Conservation (phyloP, 2,113 vertebrate genomes). For the Cavia aperea region DNA sequence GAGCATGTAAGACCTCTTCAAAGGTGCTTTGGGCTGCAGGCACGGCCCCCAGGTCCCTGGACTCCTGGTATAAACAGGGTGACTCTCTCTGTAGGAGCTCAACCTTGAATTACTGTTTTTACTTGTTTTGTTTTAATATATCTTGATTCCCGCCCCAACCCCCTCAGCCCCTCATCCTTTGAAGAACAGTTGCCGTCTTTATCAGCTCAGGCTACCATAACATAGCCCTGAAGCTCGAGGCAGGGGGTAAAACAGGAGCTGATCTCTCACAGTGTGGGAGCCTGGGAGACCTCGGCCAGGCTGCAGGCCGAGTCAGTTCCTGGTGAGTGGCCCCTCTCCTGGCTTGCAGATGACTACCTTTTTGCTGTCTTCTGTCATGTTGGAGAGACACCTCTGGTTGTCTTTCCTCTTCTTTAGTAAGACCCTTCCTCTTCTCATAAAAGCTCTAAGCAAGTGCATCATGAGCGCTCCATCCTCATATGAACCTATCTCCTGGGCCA, state of each 20-base stretch:
- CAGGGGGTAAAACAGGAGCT: not conserved
- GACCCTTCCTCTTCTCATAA: not conserved
- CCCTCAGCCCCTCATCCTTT: not conserved
- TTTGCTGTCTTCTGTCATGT: not conserved
- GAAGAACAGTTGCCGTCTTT: not conserved
- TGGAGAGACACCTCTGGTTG: not conserved
- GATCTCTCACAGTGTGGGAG: not conserved
- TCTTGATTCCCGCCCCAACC: not conserved
- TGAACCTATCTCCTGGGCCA: not conserved
- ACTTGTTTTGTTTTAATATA: constrained; percentile 4
- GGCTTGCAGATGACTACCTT: not conserved
- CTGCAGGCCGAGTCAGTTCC: not conserved
- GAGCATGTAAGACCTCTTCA: not conserved
- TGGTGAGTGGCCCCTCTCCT: not conserved
- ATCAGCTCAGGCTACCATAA: not conserved
- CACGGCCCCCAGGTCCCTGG: not conserved
- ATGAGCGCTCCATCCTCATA: not conserved
- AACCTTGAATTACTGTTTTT: not conserved
- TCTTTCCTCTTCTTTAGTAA: not conserved
- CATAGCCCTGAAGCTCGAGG: not conserved
- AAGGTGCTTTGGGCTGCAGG: not conserved
- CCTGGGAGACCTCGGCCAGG: not conserved
- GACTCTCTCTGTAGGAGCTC: not conserved
- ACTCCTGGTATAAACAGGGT: not conserved
- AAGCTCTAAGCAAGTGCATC: not conserved